A percentile compares a stretch with the other conserved stretches of the same genome.
Conservation (phyloP, 2,797 vertebrate species). For the Podargus strigoides region DNA sequence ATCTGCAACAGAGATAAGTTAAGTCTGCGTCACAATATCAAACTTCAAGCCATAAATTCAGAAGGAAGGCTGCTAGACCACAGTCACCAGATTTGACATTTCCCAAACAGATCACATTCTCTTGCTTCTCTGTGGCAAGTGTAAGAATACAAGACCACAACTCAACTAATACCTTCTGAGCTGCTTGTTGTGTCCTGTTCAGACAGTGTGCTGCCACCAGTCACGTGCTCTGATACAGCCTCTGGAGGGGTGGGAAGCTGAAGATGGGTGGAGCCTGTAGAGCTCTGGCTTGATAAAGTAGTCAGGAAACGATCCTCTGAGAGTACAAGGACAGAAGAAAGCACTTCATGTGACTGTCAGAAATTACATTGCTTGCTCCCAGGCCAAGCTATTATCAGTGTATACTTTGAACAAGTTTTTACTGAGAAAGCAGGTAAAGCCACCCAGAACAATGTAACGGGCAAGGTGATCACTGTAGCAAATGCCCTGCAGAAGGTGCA, state of each 20-base stretch:
- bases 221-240: conserved; percentile 72
- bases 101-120: neutral
- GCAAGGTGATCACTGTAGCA: neutral
- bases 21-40: neutral
- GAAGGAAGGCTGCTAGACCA: neutral
- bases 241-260: conserved; percentile 88
- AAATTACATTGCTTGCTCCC: neutral
- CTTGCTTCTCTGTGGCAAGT: neutral
- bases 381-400: neutral
- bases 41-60: neutral
- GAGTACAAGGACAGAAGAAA: neutral
- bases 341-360: neutral
- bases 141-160: neutral
- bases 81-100: neutral
- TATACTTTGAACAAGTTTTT: neutral
- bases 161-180: conserved; percentile 81
- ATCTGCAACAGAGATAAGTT: conserved; percentile 74
- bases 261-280: conserved; percentile 78
- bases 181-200: conserved; percentile 88
- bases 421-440: neutral
- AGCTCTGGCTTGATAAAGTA: conserved; percentile 80
- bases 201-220: conserved; percentile 35
- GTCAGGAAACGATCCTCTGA: conserved; percentile 92
- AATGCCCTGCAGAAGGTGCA: neutral
- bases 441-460: neutral